A percentile compares a stretch with the other conserved stretches of the same genome.
Evolutionary conservation across 2,113 vertebrate species (phyloP).

Genomic region (Rhea americana): DNA sequence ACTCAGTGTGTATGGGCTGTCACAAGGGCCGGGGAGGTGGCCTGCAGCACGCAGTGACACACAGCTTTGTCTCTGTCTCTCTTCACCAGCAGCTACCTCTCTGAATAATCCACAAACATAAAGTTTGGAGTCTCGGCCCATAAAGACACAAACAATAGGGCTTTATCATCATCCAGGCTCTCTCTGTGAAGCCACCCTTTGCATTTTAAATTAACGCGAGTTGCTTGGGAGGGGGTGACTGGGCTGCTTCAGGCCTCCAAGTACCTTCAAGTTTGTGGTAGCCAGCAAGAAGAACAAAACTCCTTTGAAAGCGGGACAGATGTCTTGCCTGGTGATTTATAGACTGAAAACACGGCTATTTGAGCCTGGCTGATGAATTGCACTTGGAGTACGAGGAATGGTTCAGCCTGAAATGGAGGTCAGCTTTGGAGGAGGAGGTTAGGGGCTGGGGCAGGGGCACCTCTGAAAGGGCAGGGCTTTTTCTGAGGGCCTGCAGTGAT

Average conservation of each 20-base stretch:
- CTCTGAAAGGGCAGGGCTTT: conserved; percentile 55
- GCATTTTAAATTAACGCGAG: conserved; percentile 48
- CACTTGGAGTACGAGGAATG: conserved; percentile 38
- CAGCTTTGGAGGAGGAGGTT: conserved; percentile 56
- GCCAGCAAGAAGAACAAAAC: conserved; percentile 62
- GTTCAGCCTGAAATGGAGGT: conserved; percentile 62
- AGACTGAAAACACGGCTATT: conserved; percentile 63
- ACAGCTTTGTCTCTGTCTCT: conserved; percentile 60
- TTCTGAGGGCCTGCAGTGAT: conserved; percentile 37
- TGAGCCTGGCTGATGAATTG: conserved; percentile 62
- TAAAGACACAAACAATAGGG: conserved; percentile 34
- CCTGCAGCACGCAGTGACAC: conserved; percentile 31
- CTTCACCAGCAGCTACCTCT: conserved; percentile 31
- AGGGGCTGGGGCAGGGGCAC: conserved; percentile 55
- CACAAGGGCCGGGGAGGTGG: conserved; percentile 50
- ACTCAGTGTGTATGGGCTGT: conserved; percentile 43
- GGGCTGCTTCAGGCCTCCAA: neutral
- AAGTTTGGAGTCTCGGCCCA: conserved; percentile 5
- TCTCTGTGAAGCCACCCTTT: conserved; percentile 44
- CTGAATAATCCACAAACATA: conserved; percentile 7
- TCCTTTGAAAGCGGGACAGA: conserved; percentile 59
- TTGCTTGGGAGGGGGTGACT: conserved; percentile 36
- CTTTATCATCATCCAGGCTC: conserved; percentile 59
- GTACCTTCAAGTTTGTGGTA: conserved; percentile 55
- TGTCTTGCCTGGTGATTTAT: conserved; percentile 66